A percentile compares a stretch with the other conserved stretches of the same genome.
phyloP scores from a whole-genome alignment of 2,113 vertebrate species.

The Notothenia coriiceps region DNA sequence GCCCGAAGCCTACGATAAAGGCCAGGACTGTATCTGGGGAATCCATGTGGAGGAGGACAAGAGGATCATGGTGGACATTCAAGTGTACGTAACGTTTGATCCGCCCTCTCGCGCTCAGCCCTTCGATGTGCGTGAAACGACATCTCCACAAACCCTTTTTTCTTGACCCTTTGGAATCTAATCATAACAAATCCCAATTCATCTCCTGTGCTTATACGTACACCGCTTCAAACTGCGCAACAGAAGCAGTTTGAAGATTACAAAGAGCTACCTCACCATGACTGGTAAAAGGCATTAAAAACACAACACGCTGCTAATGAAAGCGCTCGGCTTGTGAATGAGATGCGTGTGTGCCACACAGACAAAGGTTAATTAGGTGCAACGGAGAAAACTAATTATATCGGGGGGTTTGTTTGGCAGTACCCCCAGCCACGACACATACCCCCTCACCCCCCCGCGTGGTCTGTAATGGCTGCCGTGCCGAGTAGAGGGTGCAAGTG shows the following conservation, averaged over 20 bases:
- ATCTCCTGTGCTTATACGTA: neutral
- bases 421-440: neutral
- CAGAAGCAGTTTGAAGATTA: slow-evolving; percentile 32
- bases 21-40: slow-evolving; percentile 99
- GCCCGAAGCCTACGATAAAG: slow-evolving; percentile 95
- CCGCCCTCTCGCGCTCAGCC: neutral
- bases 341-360: slow-evolving; percentile 57
- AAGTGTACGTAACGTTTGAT: slow-evolving; percentile 83
- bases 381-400: slow-evolving; percentile 70
- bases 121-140: slow-evolving; percentile 14
- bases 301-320: slow-evolving; percentile 54
- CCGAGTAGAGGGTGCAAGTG: slow-evolving; percentile 42
- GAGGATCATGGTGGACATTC: slow-evolving; percentile 94
- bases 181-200: slow-evolving; percentile 33
- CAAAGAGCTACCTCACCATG: slow-evolving; percentile 52
- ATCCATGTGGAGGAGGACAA: slow-evolving; percentile 98
- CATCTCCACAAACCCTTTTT: neutral
- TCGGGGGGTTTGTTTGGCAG: slow-evolving; percentile 45
- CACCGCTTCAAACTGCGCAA: slow-evolving; percentile 18
- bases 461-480: slow-evolving; percentile 66
- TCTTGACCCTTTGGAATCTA: slow-evolving; percentile 17
- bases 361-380: slow-evolving; percentile 82
- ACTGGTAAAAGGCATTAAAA: slow-evolving; percentile 55
- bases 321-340: slow-evolving; percentile 69
- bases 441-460: neutral